phyloP scores from a whole-genome alignment of 2,888 invertebrate genomes.

The Tanytarsus gracilentus region DNA sequence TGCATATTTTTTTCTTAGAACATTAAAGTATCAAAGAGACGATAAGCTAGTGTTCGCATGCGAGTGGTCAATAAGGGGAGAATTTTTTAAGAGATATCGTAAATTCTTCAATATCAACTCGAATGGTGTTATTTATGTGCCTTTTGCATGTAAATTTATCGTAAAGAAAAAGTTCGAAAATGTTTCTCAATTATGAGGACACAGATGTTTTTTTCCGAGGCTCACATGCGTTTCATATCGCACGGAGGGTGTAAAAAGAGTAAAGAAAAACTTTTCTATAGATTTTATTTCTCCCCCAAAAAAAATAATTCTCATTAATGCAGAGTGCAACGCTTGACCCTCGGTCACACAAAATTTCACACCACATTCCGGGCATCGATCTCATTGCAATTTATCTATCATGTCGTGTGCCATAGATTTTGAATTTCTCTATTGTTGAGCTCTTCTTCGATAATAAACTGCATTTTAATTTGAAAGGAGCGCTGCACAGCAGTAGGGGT shows the following conservation, averaged over 20 bases:
- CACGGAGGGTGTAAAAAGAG: not conserved
- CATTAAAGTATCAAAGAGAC: not conserved
- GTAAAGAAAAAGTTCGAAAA: not conserved
- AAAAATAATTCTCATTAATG: too few relatives aligned
- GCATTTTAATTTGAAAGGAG: constrained; percentile 24
- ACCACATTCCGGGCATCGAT: constrained; percentile 20
- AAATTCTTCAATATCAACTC: constrained; percentile 16
- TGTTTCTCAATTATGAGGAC: not conserved
- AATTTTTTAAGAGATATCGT: not conserved
- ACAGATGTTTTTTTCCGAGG: constrained; percentile 3
- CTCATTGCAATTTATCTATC: constrained; percentile 26
- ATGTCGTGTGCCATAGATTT: constrained; percentile 26
- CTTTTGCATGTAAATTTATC: constrained; percentile 20
- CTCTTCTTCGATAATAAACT: constrained; percentile 23
- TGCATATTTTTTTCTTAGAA: constrained; percentile 20
- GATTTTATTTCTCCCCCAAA: not conserved
- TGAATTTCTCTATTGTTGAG: not conserved
- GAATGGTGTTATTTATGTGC: constrained; percentile 15
- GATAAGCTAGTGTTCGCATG: constrained; percentile 8
- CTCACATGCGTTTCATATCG: constrained; percentile 12
- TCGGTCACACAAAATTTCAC: constrained; percentile 22
- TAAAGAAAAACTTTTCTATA: not conserved
- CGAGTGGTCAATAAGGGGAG: constrained; percentile 12
- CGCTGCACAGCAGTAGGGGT: constrained; percentile 11
- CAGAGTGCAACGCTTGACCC: constrained; percentile 26